Conservation (phyloP, 2,797 vertebrate genomes). For the Epinephelus coioides region DNA sequence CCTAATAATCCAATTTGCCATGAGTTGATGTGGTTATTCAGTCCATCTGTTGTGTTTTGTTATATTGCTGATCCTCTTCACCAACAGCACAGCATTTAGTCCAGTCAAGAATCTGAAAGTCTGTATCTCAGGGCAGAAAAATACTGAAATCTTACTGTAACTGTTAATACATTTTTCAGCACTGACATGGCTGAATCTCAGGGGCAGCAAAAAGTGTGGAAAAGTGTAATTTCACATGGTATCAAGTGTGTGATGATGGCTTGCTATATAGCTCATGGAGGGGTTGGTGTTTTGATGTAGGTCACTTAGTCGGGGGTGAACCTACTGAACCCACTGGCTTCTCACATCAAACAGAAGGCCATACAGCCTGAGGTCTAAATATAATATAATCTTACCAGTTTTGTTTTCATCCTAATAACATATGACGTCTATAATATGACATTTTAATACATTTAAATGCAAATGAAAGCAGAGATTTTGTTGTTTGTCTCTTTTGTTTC, state of each 20-base stretch:
- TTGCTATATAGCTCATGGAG: neutral
- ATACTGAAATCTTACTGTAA: neutral
- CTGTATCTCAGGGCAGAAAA: neutral
- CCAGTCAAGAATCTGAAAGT: conserved; percentile 8
- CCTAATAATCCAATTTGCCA: conserved; percentile 20
- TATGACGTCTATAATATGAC: neutral
- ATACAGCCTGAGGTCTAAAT: conserved; percentile 32
- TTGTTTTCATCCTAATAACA: conserved; percentile 11
- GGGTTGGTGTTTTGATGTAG: conserved; percentile 31
- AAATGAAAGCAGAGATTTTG: neutral
- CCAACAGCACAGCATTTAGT: neutral
- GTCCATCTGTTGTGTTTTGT: conserved; percentile 12
- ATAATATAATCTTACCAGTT: conserved; percentile 16
- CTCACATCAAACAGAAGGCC: conserved; percentile 45
- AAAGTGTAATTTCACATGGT: neutral
- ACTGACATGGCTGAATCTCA: neutral
- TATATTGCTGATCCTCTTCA: conserved; percentile 7
- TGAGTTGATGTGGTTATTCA: neutral
- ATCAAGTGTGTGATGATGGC: neutral
- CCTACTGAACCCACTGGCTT: conserved; percentile 28
- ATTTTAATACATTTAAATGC: neutral
- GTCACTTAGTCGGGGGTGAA: conserved; percentile 16
- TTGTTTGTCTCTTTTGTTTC: conserved; percentile 1
- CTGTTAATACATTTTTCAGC: neutral
- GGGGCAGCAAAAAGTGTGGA: neutral